A percentile compares a stretch with the other conserved stretches of the same genome.
Evolutionary conservation across 2,113 vertebrate species (phyloP).

Genomic region (Macquaria australasica): DNA sequence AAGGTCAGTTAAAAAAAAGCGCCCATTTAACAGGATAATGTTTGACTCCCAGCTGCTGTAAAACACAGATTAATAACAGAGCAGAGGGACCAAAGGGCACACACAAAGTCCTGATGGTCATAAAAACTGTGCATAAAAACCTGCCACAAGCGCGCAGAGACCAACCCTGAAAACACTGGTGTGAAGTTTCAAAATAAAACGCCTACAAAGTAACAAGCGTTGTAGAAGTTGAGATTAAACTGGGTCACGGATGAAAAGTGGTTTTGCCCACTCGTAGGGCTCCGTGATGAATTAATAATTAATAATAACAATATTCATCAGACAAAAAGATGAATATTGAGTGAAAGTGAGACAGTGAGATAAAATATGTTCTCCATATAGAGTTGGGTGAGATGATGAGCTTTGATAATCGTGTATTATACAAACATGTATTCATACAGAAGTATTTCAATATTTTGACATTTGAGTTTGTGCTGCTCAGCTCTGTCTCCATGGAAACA

Average conservation of each 20-base stretch:
- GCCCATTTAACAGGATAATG: not conserved
- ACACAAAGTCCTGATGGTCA: not conserved
- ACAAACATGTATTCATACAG: no score
- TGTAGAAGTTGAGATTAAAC: not conserved
- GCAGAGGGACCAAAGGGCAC: slow-evolving; percentile 43
- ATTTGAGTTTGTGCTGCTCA: no score
- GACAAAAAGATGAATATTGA: not conserved
- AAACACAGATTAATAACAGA: not conserved
- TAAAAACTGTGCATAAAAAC: slow-evolving; percentile 53
- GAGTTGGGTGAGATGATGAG: no score
- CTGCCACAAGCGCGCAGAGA: not conserved
- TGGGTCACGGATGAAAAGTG: no score
- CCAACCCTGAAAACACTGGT: not conserved
- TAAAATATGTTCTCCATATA: no score
- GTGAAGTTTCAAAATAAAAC: slow-evolving; percentile 12
- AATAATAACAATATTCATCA: not conserved
- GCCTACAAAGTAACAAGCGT: no score
- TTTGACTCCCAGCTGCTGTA: slow-evolving; percentile 16
- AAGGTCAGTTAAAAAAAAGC: slow-evolving; percentile 78
- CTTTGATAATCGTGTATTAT: no score
- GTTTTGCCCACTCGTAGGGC: no score
- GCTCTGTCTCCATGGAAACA: no score
- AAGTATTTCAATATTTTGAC: no score
- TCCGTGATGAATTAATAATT: no score
- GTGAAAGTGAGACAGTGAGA: not conserved